Percentiles rank a stretch among this genome's conserved stretches.
These are phyloP conservation scores for Acanthosoma haemorrhoidale DNA, from an alignment of 2,888 invertebrate genomes.

Conservation along the genomic window DNA sequence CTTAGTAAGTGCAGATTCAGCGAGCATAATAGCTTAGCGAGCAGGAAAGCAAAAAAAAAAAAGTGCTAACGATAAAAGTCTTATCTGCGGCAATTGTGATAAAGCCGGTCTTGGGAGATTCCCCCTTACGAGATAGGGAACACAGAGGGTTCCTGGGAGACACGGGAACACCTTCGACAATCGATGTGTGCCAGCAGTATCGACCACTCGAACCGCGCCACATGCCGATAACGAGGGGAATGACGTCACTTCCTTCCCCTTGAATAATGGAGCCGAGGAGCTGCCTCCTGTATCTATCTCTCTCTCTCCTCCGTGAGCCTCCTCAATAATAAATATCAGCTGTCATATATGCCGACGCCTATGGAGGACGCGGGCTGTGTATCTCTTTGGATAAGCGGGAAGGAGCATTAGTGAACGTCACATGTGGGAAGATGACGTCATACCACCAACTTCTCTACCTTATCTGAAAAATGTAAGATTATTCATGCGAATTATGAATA, in stretches of 20 bases:
- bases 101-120: neutral
- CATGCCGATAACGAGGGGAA: slow-evolving; percentile 12
- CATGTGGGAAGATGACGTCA: too few relatives aligned
- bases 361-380: neutral
- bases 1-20: neutral
- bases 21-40: neutral
- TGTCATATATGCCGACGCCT: neutral
- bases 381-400: neutral
- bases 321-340: slow-evolving; percentile 10
- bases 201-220: too few relatives aligned
- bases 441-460: too few relatives aligned
- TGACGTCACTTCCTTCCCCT: slow-evolving; percentile 2
- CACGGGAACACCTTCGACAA: neutral
- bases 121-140: neutral
- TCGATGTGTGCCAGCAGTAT: neutral
- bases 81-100: slow-evolving; percentile 10
- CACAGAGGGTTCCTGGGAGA: neutral
- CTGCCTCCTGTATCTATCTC: neutral
- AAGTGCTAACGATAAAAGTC: slow-evolving; percentile 1
- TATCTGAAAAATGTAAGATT: too few relatives aligned
- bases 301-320: too few relatives aligned
- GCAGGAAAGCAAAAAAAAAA: neutral
- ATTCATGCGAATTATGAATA: too few relatives aligned
- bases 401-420: too few relatives aligned
- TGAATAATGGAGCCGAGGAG: slow-evolving; percentile 7